Conservation (phyloP, 2,113 vertebrate species). For the Peromyscus leucopus region DNA sequence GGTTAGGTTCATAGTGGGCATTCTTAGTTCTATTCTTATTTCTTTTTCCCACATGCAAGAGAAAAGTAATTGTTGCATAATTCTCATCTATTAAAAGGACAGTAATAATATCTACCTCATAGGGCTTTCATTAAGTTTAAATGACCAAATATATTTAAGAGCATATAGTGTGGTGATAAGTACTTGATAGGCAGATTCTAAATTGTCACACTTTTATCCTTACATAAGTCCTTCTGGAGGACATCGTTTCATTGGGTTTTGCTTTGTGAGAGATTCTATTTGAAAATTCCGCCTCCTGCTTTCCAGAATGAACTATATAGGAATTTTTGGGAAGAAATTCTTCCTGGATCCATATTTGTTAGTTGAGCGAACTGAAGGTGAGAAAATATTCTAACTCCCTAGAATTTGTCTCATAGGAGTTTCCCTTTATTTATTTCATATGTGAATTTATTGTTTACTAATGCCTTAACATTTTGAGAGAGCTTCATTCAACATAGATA, state of each 20-base stretch:
- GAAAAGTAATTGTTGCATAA: neutral
- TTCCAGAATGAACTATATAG: neutral
- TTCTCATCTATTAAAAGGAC: neutral
- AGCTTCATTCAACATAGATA: neutral
- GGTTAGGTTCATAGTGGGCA: neutral
- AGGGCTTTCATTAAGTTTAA: constrained; percentile 36
- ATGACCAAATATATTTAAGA: neutral
- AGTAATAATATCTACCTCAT: neutral
- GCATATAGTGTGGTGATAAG: neutral
- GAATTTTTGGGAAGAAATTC: neutral
- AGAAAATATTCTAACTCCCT: neutral
- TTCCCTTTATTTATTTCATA: neutral
- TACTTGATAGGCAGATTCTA: constrained; percentile 28
- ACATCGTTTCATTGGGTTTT: neutral
- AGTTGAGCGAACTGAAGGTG: neutral
- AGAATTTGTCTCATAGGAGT: neutral
- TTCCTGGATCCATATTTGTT: neutral
- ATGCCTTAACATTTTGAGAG: neutral
- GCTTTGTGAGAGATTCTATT: neutral
- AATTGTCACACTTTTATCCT: constrained; percentile 5
- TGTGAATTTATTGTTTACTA: neutral
- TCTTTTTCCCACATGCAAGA: neutral
- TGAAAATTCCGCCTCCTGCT: neutral
- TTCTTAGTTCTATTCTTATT: neutral
- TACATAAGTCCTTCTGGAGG: neutral